A percentile compares a stretch with the other conserved stretches of the same genome.
Conservation (phyloP, 2,888 invertebrate species). For the Lochmaea capreae region DNA sequence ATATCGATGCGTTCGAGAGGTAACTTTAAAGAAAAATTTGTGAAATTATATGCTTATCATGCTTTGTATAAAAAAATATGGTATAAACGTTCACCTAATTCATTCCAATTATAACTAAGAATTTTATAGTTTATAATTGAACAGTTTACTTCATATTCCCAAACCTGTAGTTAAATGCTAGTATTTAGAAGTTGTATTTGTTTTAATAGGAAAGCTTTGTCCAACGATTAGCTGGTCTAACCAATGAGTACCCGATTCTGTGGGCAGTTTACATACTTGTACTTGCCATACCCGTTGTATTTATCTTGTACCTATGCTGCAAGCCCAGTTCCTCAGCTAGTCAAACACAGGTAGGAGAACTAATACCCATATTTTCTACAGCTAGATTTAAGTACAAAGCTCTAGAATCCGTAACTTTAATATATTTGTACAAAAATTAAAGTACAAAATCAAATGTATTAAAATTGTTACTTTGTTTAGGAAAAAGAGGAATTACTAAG, state of each 20-base stretch:
- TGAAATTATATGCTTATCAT: neutral
- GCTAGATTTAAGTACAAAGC: neutral
- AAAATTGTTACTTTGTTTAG: slow-evolving; percentile 46
- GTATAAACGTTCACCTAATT: neutral
- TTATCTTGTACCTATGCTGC: slow-evolving; percentile 86
- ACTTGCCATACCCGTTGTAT: slow-evolving; percentile 81
- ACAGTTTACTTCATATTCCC: neutral
- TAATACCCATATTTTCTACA: neutral
- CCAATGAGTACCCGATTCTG: slow-evolving; percentile 89
- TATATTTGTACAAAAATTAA: too few species aligned
- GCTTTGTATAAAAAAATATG: neutral
- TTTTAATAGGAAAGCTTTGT: slow-evolving; percentile 79
- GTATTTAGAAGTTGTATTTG: slow-evolving; percentile 47
- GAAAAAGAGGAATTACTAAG: slow-evolving; percentile 66
- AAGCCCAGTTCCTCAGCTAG: slow-evolving; percentile 63
- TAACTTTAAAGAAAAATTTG: slow-evolving; percentile 59
- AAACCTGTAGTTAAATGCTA: neutral
- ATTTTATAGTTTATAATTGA: neutral
- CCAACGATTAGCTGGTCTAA: slow-evolving; percentile 79
- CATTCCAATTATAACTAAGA: neutral
- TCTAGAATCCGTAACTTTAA: too few species aligned
- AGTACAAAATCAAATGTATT: too few species aligned
- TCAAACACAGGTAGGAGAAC: slow-evolving; percentile 28
- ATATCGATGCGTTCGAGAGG: slow-evolving; percentile 75
- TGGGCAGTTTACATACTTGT: slow-evolving; percentile 88